Evolutionary conservation across 2,113 vertebrate species (phyloP), one percentile per base, ranked within the genome.

Genomic region (Arizona elegans): DNA sequence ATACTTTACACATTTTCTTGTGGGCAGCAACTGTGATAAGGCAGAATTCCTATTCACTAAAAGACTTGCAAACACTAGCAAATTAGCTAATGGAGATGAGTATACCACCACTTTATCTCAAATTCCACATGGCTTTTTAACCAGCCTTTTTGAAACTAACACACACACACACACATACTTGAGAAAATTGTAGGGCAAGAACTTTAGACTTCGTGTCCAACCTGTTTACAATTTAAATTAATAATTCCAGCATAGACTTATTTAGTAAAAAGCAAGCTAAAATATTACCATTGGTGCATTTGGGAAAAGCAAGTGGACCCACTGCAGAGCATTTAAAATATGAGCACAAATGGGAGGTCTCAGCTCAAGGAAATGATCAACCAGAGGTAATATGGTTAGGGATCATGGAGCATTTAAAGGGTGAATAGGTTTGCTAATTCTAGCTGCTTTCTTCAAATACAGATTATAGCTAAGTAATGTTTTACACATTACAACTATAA

Each of bases 371-470:
- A 65, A 33, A 47, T 86, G 52, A 50, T 3, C 29, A 19, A 9
- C 86, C 1, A 29, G 92, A 90, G 81, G 33, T 21, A 65, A 15
- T 70, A 62, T 90, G 70, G 29, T 47, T 86, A 90, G 23, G 92
- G 13, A 65, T 53, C 8, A 59, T 92, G 29, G 55, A 54, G 81
- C 52, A 24, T 90, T 90, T 55, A 59, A 56, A 90, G 54, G 59
- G 87, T 43, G 89, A 21, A 94, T 95, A 94, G 87, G 7, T 89
- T 47, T 89, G 89, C 38, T 93, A 90, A 90, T 88, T 90, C 55
- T 91, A 90, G 55, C 24, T 91, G 26, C 54, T 47, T 94, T 70
- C 19, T 53, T 88, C 70, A n/a, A 54, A 93, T 53, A 86, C 86
- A 0, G 1, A 50, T 91, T 93, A 92, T 33, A 92, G 54, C 0